These are phyloP conservation scores for Tipula vernalis DNA, from an alignment of 2,888 invertebrate genomes.

Conservation along the genomic window DNA sequence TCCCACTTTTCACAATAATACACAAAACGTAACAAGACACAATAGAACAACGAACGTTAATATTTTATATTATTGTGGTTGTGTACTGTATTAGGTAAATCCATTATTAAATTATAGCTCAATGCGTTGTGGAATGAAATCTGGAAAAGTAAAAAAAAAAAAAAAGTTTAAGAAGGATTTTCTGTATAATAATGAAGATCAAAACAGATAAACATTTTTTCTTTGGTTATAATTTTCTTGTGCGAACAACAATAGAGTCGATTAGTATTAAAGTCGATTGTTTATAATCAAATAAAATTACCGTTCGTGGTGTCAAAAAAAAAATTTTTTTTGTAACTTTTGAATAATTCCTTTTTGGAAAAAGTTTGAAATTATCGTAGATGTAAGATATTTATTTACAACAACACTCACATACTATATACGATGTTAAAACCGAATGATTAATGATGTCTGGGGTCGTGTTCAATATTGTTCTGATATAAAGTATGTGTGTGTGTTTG, in stretches of 20 bases:
- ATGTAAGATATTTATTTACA: not conserved
- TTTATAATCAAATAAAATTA: not conserved
- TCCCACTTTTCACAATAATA: not conserved
- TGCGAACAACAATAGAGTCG: not conserved
- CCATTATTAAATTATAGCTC: not conserved
- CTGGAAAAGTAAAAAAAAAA: not conserved
- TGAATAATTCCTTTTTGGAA: not conserved
- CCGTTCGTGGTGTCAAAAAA: not conserved
- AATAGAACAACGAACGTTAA: not conserved
- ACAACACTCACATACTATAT: not conserved
- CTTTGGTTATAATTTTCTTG: not conserved
- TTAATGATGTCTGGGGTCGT: not conserved
- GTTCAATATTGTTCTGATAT: not conserved
- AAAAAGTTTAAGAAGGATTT: not conserved
- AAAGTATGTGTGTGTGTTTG: not conserved
- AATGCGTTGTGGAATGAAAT: not conserved
- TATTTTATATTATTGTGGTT: not conserved
- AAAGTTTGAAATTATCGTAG: not conserved
- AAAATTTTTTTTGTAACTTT: not conserved
- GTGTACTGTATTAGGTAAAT: not conserved
- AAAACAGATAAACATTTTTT: not conserved
- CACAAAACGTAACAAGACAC: not conserved
- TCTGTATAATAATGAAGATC: not conserved
- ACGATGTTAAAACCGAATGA: not conserved
- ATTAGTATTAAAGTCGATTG: not conserved